Conservation (phyloP, 2,113 vertebrate species). For the Bagarius yarrelli region DNA sequence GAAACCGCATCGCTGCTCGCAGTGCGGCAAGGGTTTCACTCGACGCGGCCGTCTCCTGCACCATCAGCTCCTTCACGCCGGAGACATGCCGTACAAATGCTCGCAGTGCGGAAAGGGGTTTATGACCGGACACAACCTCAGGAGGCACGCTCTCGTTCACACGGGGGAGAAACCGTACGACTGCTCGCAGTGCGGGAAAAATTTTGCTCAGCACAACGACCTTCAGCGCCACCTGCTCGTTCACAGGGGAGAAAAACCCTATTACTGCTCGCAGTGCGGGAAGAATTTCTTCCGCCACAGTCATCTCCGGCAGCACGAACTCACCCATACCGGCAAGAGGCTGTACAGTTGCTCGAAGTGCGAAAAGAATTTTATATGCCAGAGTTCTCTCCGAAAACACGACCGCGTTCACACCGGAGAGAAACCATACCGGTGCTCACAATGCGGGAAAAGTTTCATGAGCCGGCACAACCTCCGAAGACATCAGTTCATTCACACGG, state of each 20-base stretch:
- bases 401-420: too few relatives aligned
- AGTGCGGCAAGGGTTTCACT: not conserved
- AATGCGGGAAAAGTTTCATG: too few relatives aligned
- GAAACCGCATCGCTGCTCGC: not conserved
- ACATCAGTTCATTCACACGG: too few relatives aligned
- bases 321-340: too few relatives aligned
- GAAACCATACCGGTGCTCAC: too few relatives aligned
- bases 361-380: too few relatives aligned
- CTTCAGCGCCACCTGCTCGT: not conserved
- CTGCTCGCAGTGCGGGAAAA: not conserved
- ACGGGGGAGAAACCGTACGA: not conserved
- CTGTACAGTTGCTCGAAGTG: too few relatives aligned
- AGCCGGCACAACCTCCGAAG: too few relatives aligned
- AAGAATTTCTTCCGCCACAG: too few relatives aligned
- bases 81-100: not conserved
- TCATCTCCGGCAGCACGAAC: too few relatives aligned
- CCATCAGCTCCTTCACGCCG: not conserved
- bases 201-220: not conserved
- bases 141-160: not conserved
- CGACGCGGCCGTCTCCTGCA: too few relatives aligned
- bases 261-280: not conserved
- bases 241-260: not conserved
- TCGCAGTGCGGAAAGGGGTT: not conserved
- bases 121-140: not conserved
- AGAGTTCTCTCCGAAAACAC: too few relatives aligned